Percentiles rank a stretch among this genome's conserved stretches.
Evolutionary conservation across 2,888 invertebrate genomes (phyloP).

Genomic region (Myopa tessellatipennis): DNA sequence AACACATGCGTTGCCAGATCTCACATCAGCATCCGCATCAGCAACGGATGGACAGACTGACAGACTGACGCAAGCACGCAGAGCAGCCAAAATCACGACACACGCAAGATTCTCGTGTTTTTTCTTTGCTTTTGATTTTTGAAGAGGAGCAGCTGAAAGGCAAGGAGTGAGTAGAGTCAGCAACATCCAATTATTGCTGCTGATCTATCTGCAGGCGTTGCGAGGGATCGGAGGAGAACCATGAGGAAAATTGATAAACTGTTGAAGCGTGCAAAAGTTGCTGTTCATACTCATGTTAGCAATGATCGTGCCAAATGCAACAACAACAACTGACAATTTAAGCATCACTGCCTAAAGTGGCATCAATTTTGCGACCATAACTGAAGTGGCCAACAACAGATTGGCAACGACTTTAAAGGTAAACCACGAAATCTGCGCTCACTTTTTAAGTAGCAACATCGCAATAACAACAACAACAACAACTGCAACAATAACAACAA

Average conservation of each 20-base stretch:
- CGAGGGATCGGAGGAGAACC: background rate
- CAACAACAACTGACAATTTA: slow-evolving; percentile 5
- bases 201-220: slow-evolving; percentile 1
- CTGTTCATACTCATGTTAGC: slow-evolving; percentile 11
- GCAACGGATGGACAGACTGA: background rate
- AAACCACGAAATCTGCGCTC: background rate
- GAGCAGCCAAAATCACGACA: background rate
- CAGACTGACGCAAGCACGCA: background rate
- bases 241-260: background rate
- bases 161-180: background rate
- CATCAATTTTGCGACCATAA: background rate
- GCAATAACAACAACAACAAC: background rate
- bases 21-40: slow-evolving; percentile 10
- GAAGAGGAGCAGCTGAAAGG: background rate
- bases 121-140: background rate
- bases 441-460: background rate
- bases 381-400: background rate
- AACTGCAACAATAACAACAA: background rate
- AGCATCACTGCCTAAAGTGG: background rate
- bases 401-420: background rate
- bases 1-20: slow-evolving; percentile 1
- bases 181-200: background rate
- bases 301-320: slow-evolving; percentile 22
- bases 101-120: background rate
- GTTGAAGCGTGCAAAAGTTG: slow-evolving; percentile 1